A percentile compares a stretch with the other conserved stretches of the same genome.
Conservation (phyloP, 2,888 invertebrate genomes). For the Acanthosoma haemorrhoidale region DNA sequence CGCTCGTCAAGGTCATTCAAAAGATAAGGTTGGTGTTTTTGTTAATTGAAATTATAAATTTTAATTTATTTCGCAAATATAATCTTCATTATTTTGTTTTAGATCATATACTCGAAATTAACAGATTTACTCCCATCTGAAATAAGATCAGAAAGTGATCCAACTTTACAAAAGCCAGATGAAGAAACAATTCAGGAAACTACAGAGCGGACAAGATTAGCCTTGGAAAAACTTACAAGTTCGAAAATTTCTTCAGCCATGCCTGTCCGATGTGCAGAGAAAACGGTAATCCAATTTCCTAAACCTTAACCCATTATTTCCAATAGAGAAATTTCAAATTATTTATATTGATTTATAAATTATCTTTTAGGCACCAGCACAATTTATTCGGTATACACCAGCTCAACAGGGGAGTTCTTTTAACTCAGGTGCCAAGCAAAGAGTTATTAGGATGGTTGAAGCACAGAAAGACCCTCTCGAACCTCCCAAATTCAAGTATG, state of each 20-base stretch:
- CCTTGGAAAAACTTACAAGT: constrained; percentile 82
- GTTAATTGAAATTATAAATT: background rate
- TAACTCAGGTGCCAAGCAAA: constrained; percentile 95
- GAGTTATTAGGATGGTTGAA: constrained; percentile 93
- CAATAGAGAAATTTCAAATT: background rate
- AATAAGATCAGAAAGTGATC: constrained; percentile 84
- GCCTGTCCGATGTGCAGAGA: constrained; percentile 93
- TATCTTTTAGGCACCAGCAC: constrained; percentile 70
- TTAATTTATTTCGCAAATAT: background rate
- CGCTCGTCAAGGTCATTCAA: constrained; percentile 87
- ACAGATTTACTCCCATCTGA: constrained; percentile 87
- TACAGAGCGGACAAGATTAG: constrained; percentile 82
- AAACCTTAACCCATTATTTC: background rate
- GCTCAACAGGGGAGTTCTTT: constrained; percentile 92
- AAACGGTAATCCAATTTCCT: constrained; percentile 53
- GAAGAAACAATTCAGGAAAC: constrained; percentile 81
- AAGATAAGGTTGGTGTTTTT: constrained; percentile 69
- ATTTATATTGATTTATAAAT: background rate
- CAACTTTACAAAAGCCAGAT: constrained; percentile 80
- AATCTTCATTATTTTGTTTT: background rate
- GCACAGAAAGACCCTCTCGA: constrained; percentile 96
- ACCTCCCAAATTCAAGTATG: constrained; percentile 83
- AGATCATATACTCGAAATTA: constrained; percentile 90
- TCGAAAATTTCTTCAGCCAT: constrained; percentile 91
- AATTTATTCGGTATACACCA: constrained; percentile 96